These are phyloP conservation scores for Microchirus variegatus DNA, from an alignment of 2,797 vertebrate genomes.

Conservation along the genomic window DNA sequence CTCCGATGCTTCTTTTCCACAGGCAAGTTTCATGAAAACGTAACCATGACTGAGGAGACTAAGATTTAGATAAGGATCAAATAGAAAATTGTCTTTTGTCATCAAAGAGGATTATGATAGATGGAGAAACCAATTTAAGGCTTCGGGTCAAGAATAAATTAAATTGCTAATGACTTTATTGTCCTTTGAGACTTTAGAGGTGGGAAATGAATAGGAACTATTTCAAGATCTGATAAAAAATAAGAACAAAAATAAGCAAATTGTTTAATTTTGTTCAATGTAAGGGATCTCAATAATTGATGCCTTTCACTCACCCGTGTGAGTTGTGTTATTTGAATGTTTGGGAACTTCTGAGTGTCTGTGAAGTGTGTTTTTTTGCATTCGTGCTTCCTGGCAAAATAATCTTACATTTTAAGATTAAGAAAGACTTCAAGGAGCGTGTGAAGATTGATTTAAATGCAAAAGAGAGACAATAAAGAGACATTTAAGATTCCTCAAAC, in stretches of 20 bases:
- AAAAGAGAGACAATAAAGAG: slow-evolving; percentile 5
- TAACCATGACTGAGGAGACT: slow-evolving; percentile 7
- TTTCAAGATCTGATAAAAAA: neutral
- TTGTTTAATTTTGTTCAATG: neutral
- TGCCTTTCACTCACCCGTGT: neutral
- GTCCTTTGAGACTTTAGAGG: slow-evolving; percentile 18
- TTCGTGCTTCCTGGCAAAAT: neutral
- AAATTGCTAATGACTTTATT: slow-evolving; percentile 15
- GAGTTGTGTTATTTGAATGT: slow-evolving; percentile 1
- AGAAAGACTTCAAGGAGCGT: neutral
- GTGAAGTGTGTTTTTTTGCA: neutral
- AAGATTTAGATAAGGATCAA: slow-evolving; percentile 7
- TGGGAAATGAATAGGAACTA: neutral
- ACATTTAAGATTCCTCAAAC: neutral
- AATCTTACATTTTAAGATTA: neutral
- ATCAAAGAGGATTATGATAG: slow-evolving; percentile 18
- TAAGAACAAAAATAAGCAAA: neutral
- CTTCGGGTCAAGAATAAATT: slow-evolving; percentile 6
- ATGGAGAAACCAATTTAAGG: slow-evolving; percentile 19
- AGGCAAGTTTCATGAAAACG: slow-evolving; percentile 25
- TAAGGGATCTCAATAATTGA: neutral
- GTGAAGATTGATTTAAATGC: neutral
- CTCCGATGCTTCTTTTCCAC: slow-evolving; percentile 27
- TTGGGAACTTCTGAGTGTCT: neutral
- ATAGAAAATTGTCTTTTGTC: slow-evolving; percentile 26